Base-by-base conservation (phyloP, 2,797 vertebrate species). In the Florisuga fusca region DNA sequence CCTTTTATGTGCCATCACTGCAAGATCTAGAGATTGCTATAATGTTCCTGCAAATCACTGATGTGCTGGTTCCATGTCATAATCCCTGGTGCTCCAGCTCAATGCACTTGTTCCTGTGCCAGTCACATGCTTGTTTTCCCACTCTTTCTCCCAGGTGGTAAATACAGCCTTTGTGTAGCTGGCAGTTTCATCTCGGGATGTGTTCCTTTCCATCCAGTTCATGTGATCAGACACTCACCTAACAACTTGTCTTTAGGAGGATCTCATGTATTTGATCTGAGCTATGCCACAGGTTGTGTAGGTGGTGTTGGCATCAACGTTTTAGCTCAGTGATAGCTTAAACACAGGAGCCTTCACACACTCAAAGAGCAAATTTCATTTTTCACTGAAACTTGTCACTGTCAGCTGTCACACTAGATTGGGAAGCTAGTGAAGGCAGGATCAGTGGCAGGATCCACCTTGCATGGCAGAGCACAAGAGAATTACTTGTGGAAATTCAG, bases 21-120 rank as follows among this genome's bases (percentile, higher is more conserved):
- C 38, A 78, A n/a, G 67, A 20, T n/a, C 62, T 73, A 29, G 83
- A 41, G 48, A 55, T 59, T 79, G 48, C 43, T 67, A 25, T n/a
- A 29, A 59, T 6, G 27, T 36, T 78, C 58, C 73, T 93, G 58
- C 59, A 86, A 20, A 57, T 53, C 73, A 86, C 58, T 57, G 59
- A 17, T 26, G 7, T 0, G 0, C 38, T 50, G 71, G 10, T 46
- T 59, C 69, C 1, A 1, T 41, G 38, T 33, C 12, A 1, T 18
- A 76, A 19, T 43, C 90, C 21, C 73, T 33, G 31, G 53, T 50
- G 20, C 12, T 66, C 38, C 38, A 45, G 43, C n/a, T 74, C 12
- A 43, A 41, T 25, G 61, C 2, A 3, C 41, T 45, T 59, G 67
- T 26, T 57, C 29, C 54, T 45, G 58, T 75, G 62, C 51, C 73